Conservation (phyloP, 2,113 vertebrate genomes). For the Diglossa brunneiventris region DNA sequence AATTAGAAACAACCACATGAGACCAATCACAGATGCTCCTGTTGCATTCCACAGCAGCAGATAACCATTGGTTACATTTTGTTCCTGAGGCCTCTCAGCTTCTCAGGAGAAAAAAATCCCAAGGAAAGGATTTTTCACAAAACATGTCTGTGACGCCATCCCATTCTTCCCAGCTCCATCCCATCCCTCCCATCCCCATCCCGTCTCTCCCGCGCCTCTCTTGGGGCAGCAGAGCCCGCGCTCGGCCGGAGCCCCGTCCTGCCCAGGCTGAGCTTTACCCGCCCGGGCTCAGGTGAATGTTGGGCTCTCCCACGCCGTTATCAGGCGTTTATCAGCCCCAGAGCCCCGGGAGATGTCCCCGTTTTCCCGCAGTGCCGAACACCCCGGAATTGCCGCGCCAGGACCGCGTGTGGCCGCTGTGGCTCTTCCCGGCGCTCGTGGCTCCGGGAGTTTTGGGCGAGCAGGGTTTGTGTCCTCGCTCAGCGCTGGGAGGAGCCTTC, state of each 20-base stretch:
- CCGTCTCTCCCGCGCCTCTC: neutral
- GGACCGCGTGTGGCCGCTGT: fast-evolving
- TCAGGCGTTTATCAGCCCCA: neutral
- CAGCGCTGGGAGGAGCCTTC: neutral
- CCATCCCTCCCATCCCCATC: neutral
- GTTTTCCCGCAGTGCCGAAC: fast-evolving
- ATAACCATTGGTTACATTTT: too few species aligned
- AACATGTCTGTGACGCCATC: too few species aligned
- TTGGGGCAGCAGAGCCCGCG: conserved; percentile 21
- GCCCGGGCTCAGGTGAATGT: neutral
- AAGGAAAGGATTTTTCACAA: too few species aligned
- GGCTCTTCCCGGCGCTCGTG: neutral
- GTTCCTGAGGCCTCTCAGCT: too few species aligned
- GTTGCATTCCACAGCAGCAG: too few species aligned
- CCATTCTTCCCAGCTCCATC: neutral
- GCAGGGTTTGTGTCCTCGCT: neutral
- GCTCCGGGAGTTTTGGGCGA: neutral
- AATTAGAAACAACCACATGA: too few species aligned
- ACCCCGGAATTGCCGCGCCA: fast-evolving
- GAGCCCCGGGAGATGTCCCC: fast-evolving
- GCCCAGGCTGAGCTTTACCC: neutral
- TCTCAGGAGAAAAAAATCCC: too few species aligned
- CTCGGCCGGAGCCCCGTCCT: neutral
- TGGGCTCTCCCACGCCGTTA: neutral
- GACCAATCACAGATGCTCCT: too few species aligned